Percentiles rank a stretch among this genome's conserved stretches.
Conservation (phyloP, 2,888 invertebrate genomes). For the Mimachlamys varia region DNA sequence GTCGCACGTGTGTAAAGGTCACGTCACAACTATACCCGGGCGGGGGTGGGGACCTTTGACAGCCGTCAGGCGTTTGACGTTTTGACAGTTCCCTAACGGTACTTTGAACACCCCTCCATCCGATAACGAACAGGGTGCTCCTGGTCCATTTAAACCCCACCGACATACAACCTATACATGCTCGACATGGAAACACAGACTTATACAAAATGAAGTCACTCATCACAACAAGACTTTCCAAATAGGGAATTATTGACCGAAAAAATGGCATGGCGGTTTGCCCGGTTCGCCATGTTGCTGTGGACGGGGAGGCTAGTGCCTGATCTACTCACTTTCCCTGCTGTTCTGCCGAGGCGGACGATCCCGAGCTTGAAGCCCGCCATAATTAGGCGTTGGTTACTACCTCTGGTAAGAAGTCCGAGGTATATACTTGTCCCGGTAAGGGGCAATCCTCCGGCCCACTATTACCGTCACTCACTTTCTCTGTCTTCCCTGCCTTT, state of each 20-base stretch:
- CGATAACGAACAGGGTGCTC: neutral
- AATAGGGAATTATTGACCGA: slow-evolving; percentile 23
- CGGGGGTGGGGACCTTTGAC: neutral
- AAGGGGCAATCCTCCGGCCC: slow-evolving; percentile 37
- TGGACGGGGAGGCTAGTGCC: slow-evolving; percentile 18
- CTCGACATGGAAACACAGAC: neutral
- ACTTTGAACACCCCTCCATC: neutral
- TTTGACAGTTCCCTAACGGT: slow-evolving; percentile 20
- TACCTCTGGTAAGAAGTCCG: neutral
- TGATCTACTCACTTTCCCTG: slow-evolving; percentile 80
- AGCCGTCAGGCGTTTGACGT: neutral
- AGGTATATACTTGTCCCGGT: neutral
- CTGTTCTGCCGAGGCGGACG: slow-evolving; percentile 82
- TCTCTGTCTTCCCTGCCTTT: slow-evolving; percentile 53
- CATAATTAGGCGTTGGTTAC: slow-evolving; percentile 57
- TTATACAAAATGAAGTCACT: neutral
- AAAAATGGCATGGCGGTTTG: slow-evolving; percentile 35
- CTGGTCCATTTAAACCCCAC: neutral
- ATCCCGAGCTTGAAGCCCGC: slow-evolving; percentile 80
- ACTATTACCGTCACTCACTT: slow-evolving; percentile 36
- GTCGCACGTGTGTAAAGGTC: neutral
- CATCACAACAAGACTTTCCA: neutral
- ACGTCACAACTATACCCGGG: neutral
- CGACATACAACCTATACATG: neutral
- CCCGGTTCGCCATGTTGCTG: slow-evolving; percentile 23